These are phyloP conservation scores for Podiceps cristatus DNA, from an alignment of 2,113 vertebrate species.

Conservation along the genomic window DNA sequence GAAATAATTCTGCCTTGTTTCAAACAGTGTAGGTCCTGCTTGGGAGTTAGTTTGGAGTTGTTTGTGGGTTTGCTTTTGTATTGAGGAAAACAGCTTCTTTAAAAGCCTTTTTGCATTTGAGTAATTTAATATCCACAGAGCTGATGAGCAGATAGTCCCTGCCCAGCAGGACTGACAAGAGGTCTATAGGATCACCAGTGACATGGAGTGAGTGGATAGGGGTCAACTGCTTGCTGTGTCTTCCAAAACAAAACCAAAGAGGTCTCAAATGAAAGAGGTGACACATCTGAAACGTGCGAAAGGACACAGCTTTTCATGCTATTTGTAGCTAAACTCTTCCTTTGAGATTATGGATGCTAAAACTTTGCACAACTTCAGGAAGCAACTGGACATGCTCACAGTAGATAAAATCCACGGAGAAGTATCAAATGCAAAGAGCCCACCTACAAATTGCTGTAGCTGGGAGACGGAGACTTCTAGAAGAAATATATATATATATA, in stretches of 20 bases:
- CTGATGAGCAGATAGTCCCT: not conserved
- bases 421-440: not conserved
- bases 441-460: not conserved
- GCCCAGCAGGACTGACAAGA: not conserved
- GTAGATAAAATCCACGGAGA: not conserved
- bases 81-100: not conserved
- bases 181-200: not conserved
- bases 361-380: not conserved
- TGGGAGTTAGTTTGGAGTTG: not conserved
- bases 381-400: not conserved
- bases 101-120: not conserved
- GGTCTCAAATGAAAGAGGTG: not conserved
- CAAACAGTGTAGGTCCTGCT: not conserved
- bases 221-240: not conserved
- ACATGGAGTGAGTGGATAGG: not conserved
- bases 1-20: not conserved
- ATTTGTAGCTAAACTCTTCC: not conserved
- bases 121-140: constrained; percentile 9
- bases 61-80: not conserved
- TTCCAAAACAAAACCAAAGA: not conserved
- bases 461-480: not conserved
- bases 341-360: not conserved
- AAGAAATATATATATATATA: not conserved
- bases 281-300: not conserved
- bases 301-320: not conserved